Conservation (phyloP, 2,797 vertebrate genomes). For the Pseudochromis fuscus region DNA sequence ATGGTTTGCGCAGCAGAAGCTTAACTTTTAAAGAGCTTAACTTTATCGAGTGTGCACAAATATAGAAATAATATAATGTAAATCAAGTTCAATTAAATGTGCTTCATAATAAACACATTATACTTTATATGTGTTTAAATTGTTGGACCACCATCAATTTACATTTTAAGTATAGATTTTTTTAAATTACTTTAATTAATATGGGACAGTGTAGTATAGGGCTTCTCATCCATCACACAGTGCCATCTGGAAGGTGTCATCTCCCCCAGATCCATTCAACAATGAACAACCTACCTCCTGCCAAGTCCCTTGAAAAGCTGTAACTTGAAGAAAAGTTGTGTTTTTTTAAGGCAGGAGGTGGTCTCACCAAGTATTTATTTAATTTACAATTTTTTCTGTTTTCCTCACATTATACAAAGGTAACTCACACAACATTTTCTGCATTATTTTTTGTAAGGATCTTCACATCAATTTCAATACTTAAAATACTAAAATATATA, state of each 20-base stretch:
- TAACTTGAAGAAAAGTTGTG: no score
- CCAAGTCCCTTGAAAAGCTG: neutral
- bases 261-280: neutral
- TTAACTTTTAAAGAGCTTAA: constrained; percentile 68
- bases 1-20: constrained; percentile 51
- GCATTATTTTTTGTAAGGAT: no score
- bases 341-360: neutral
- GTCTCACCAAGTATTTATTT: neutral
- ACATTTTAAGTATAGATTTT: neutral
- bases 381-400: neutral
- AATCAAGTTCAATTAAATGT: constrained; percentile 40
- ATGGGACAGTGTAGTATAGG: neutral
- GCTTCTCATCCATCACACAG: neutral
- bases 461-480: no score
- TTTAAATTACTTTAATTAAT: neutral
- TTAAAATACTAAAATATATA: no score
- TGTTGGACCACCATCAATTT: neutral
- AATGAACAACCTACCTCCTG: neutral
- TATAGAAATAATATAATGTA: constrained; percentile 29
- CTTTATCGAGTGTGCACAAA: constrained; percentile 29
- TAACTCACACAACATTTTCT: no score
- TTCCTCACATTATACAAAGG: neutral
- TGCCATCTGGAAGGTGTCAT: neutral
- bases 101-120: constrained; percentile 19
- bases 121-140: constrained; percentile 4